These are phyloP conservation scores for Diacarnus erythraeanus DNA, from an alignment of 37 sponge, comb jelly and placozoan genomes.

Conservation along the genomic window DNA sequence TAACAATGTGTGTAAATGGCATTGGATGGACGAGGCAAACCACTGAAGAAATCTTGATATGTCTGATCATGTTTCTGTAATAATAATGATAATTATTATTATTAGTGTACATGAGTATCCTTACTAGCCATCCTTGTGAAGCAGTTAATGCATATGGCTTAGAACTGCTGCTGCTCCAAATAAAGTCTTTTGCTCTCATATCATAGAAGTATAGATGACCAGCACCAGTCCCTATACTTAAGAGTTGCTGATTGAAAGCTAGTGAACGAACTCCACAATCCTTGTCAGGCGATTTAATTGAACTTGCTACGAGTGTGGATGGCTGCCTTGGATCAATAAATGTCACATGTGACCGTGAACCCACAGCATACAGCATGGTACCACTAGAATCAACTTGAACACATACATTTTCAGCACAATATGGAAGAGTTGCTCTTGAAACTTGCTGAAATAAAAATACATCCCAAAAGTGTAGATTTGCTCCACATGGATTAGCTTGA, in stretches of 20 bases:
- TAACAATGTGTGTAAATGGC: constrained; percentile 94
- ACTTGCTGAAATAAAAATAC: constrained; percentile 58
- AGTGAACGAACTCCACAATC: constrained; percentile 87
- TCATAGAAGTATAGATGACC: constrained; percentile 88
- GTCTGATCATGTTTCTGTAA: constrained; percentile 72
- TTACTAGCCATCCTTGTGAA: constrained; percentile 64
- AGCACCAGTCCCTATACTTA: constrained; percentile 85
- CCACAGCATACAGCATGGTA: constrained; percentile 63
- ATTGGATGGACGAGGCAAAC: constrained; percentile 69
- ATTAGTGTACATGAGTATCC: background rate
- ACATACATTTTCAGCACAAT: constrained; percentile 79
- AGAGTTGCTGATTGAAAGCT: constrained; percentile 69
- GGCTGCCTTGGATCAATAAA: constrained; percentile 55
- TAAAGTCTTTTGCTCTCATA: constrained; percentile 51
- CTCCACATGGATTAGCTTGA: constrained; percentile 58
- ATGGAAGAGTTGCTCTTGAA: constrained; percentile 25
- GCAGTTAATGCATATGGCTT: constrained; percentile 6
- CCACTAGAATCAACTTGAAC: constrained; percentile 47
- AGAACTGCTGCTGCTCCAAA: background rate
- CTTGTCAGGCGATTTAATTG: constrained; percentile 45
- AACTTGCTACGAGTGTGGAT: constrained; percentile 1
- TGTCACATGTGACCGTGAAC: constrained; percentile 80
- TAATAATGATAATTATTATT: background rate
- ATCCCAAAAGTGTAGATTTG: constrained; percentile 78
- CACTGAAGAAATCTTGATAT: constrained; percentile 74